Evolutionary conservation across 2,888 invertebrate genomes (phyloP), one percentile per base, ranked within the genome.

Genomic region (Psylliodes chrysocephalus): DNA sequence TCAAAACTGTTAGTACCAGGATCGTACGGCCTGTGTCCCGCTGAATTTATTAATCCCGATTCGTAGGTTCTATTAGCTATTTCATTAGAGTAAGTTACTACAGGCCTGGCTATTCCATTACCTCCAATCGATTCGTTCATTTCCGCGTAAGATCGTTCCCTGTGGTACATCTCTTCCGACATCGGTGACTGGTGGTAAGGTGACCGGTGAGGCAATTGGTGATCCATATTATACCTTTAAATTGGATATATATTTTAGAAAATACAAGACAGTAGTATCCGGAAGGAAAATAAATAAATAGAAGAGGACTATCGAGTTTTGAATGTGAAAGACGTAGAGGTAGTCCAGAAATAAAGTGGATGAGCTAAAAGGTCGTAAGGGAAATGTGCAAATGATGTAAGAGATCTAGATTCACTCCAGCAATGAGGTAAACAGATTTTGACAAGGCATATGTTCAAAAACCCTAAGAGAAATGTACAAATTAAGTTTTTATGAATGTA

Each of bases 111-210:
- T 46, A 88, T 86, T 7, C 75, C 73, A 15, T 72, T 75, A 15
- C 72, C 75, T 18, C 85, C 85, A 76, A 88, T 86, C 17, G 87
- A 81, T 71, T 89, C 88, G 76, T 85, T 86, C 86, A 90, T 89
- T 80, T 86, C 86, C 5, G 85, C 80, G 74, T 91, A 88, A 0
- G 87, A 86, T 25, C 88, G 82, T 51, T 81, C 82, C 59, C 82
- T 73, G 54, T 80, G 81, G 72, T 82, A 82, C 77, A 82, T 81
- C 35, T 88, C 88, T 60, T 83, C 84, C 1, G 85, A 83, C 77
- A 86, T 84, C 1, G 90, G 88, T 14, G 89, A 86, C 0, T 89
- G 86, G 71, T 91, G 91, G 78, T 91, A 91, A 0, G 90, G 80
- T 46, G 80, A 81, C 64, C 74, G 88, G 80, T 90, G 89, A 1